phyloP scores from a whole-genome alignment of 2,888 invertebrate genomes.

The Gnatocerus cornutus region DNA sequence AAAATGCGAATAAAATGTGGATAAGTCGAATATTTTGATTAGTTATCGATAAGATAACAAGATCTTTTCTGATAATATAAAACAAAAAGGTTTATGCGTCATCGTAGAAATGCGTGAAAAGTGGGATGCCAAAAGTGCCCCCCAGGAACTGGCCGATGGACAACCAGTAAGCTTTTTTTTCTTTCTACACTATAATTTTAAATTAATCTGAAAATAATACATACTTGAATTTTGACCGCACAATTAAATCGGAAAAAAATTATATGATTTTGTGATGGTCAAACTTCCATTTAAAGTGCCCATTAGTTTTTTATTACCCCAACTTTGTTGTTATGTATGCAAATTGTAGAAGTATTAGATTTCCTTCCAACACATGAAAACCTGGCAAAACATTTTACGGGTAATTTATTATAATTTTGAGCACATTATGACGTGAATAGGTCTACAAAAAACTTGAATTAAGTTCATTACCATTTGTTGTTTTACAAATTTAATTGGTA shows the following conservation, averaged over 20 bases:
- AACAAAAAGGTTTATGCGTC: conserved; percentile 23
- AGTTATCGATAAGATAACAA: conserved; percentile 43
- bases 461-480: not conserved
- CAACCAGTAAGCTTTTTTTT: conserved; percentile 44
- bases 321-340: too few species aligned
- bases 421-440: not conserved
- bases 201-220: too few species aligned
- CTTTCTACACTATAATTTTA: conserved; percentile 13
- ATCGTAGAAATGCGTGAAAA: conserved; percentile 42
- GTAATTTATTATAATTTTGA: conserved; percentile 1
- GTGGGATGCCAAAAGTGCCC: conserved; percentile 27
- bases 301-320: too few species aligned
- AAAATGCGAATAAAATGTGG: conserved; percentile 15
- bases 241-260: too few species aligned
- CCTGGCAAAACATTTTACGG: not conserved
- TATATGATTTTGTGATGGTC: too few species aligned
- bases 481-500: not conserved
- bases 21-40: conserved; percentile 25
- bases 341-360: too few species aligned
- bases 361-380: too few species aligned
- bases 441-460: not conserved
- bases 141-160: conserved; percentile 23
- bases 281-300: too few species aligned
- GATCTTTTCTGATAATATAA: conserved; percentile 17
- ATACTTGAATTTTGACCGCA: too few species aligned